Base-by-base conservation (phyloP, 2,888 invertebrate genomes). In the Hypercompe scribonia region DNA sequence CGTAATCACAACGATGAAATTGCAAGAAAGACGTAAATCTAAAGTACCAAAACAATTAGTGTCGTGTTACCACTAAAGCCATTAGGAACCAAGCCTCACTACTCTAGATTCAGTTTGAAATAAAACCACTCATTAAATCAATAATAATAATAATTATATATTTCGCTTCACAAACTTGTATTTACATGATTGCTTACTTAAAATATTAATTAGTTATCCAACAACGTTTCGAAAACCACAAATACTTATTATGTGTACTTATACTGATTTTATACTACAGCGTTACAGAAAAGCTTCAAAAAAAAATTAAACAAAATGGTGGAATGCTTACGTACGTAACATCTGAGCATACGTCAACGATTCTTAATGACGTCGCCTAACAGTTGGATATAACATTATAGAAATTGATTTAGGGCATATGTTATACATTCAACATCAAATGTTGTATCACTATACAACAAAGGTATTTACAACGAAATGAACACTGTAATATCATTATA, bases 151-250 rank as follows among this genome's bases (percentile, higher is more conserved):
- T 92, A 88, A 88, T 90, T 86, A 90, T 84, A 91, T 93, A 93
- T 92, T 91, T 93, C 90, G 91, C 90, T 92, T 92, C 93, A 93
- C 92, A 93, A 94, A 94, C 91, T 94, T 94, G 92, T 95, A 95
- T 95, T 95, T 95, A 95, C 95, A 95, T 92, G 93, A 94, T 93
- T 88, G 90, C 88, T 90, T 91, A 92, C 93, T 93, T 95, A 94
- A 90, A 92, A 91, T 91, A 93, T 73, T 86, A 89, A 87, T 89
- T 89, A 88, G 90, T 89, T 89, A 84, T 88, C 88, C 90, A 93
- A 93, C 90, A 94, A 94, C 93, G 91, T 91, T 90, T 92, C 89
- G 90, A 92, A 90, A 89, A 90, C 84, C 89, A 90, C 89, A 90
- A 93, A 92, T 90, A 91, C 89, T 90, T 90, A 88, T 85, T 81